These are phyloP conservation scores for Zaprionus lachaisei DNA, from an alignment of 1,140 invertebrate species.

Conservation along the genomic window DNA sequence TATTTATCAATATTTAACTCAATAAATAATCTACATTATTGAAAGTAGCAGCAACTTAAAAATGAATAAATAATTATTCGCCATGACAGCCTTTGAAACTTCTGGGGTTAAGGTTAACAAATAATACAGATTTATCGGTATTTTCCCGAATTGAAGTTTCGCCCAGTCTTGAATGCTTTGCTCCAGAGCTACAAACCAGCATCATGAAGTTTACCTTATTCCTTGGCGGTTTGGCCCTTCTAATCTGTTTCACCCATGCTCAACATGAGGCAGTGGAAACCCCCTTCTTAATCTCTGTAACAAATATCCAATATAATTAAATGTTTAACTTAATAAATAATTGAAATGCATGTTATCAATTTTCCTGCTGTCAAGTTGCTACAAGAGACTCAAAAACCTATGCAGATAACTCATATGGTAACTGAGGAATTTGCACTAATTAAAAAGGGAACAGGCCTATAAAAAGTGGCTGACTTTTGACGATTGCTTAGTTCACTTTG, in stretches of 20 bases:
- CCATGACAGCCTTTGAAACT: no score
- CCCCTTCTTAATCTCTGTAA: no score
- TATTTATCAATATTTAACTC: neutral
- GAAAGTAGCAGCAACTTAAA: neutral
- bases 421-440: no score
- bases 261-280: constrained; percentile 30
- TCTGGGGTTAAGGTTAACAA: no score
- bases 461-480: no score
- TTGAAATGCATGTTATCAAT: neutral
- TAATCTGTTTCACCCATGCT: constrained; percentile 30
- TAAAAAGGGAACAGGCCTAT: no score
- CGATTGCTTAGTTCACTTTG: no score
- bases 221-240: constrained; percentile 28
- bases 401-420: neutral
- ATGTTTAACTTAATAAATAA: neutral
- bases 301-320: neutral
- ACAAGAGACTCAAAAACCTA: neutral
- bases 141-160: no score
- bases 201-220: constrained; percentile 52
- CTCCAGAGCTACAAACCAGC: neutral
- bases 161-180: no score
- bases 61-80: no score
- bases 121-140: no score
- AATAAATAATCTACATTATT: neutral
- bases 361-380: neutral